Conservation (phyloP, 2,113 vertebrate genomes). For the Bombycilla garrulus region DNA sequence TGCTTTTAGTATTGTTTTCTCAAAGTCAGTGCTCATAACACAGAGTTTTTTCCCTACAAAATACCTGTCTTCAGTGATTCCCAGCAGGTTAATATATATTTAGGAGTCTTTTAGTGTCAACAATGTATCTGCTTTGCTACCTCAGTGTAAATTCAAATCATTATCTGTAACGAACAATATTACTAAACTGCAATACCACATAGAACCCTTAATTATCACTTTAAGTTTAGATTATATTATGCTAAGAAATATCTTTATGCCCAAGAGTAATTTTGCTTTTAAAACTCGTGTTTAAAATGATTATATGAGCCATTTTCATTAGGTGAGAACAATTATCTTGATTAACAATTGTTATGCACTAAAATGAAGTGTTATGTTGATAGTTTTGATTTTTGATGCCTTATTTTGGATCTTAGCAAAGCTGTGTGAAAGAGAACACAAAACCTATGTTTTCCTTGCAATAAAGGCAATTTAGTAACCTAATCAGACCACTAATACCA, state of each 20-base stretch:
- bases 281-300: background rate
- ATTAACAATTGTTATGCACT: background rate
- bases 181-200: conserved; percentile 13
- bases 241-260: conserved; percentile 7
- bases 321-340: background rate
- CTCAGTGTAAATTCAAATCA: conserved; percentile 8
- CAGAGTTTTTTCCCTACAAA: background rate
- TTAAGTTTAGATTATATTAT: conserved; percentile 38
- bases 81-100: background rate
- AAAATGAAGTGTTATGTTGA: background rate
- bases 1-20: background rate
- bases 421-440: background rate
- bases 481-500: background rate
- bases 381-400: background rate
- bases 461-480: background rate
- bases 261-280: conserved; percentile 7
- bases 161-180: conserved; percentile 46
- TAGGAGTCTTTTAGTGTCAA: background rate
- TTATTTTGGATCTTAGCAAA: background rate
- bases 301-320: background rate
- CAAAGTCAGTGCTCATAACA: background rate
- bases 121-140: background rate
- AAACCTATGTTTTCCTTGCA: background rate
- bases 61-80: background rate
- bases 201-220: conserved; percentile 47